Percentiles rank a stretch among this genome's conserved stretches.
Evolutionary conservation across 2,113 vertebrate species (phyloP).

Genomic region (human (Homo sapiens)): GRCh38 chr16:73679001-73679500

Average conservation of each 20-base stretch:
- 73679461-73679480: neutral
- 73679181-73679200: constrained; percentile 28
- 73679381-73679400: neutral
- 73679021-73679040: neutral
- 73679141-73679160: constrained; percentile 40
- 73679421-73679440: neutral
- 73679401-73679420: neutral
- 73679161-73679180: constrained; percentile 56
- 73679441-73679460: neutral
- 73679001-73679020: neutral
- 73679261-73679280: neutral
- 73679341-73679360: neutral
- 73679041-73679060: constrained; percentile 35
- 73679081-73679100: constrained; percentile 55
- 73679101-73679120: neutral
- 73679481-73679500: neutral
- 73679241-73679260: neutral
- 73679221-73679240: neutral
- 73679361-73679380: neutral
- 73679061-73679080: constrained; percentile 59
- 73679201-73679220: constrained; percentile 1
- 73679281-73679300: constrained; percentile 38
- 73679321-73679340: neutral
- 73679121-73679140: neutral
- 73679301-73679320: neutral